Percentiles rank a stretch among this genome's conserved stretches.
These are phyloP conservation scores for Ceyx melanurus DNA, from an alignment of 2,113 vertebrate genomes.

Conservation along the genomic window DNA sequence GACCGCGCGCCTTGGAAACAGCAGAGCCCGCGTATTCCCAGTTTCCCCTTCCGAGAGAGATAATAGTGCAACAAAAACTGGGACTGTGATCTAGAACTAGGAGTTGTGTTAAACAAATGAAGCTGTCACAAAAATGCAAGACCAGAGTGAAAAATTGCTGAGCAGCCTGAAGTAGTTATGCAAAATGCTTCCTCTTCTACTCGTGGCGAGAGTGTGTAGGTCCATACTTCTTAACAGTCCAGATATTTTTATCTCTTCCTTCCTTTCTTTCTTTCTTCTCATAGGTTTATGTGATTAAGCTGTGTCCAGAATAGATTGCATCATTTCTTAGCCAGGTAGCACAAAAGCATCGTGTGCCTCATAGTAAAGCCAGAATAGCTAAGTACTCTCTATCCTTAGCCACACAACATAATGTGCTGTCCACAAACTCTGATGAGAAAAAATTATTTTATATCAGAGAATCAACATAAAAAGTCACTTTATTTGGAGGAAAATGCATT, in stretches of 20 bases:
- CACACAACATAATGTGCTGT: slow-evolving; percentile 80
- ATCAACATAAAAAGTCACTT: slow-evolving; percentile 99
- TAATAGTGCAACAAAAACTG: slow-evolving; percentile 74
- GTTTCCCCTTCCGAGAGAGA: slow-evolving; percentile 64
- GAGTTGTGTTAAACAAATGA: slow-evolving; percentile 86
- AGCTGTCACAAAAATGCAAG: slow-evolving; percentile 83
- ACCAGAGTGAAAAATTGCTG: slow-evolving; percentile 82
- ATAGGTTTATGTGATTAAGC: slow-evolving; percentile 80
- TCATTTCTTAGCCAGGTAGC: slow-evolving; percentile 68
- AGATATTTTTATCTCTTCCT: slow-evolving; percentile 73
- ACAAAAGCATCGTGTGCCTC: slow-evolving; percentile 64
- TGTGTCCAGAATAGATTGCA: slow-evolving; percentile 77
- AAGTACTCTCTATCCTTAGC: slow-evolving; percentile 72
- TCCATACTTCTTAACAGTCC: slow-evolving; percentile 74
- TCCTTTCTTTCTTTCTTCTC: slow-evolving; percentile 48
- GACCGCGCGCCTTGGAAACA: slow-evolving; percentile 69
- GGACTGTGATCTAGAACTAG: slow-evolving; percentile 79
- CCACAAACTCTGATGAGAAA: slow-evolving; percentile 85
- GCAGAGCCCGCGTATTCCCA: slow-evolving; percentile 72
- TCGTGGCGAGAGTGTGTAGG: slow-evolving; percentile 56
- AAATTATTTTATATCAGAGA: slow-evolving; percentile 88
- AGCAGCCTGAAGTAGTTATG: slow-evolving; percentile 78
- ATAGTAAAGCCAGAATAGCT: slow-evolving; percentile 68
- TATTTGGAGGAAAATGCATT: slow-evolving; percentile 96
- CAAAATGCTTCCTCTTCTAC: slow-evolving; percentile 70